A percentile compares a stretch with the other conserved stretches of the same genome.
Evolutionary conservation across 2,797 vertebrate genomes (phyloP).

Genomic region (Liasis olivaceus): DNA sequence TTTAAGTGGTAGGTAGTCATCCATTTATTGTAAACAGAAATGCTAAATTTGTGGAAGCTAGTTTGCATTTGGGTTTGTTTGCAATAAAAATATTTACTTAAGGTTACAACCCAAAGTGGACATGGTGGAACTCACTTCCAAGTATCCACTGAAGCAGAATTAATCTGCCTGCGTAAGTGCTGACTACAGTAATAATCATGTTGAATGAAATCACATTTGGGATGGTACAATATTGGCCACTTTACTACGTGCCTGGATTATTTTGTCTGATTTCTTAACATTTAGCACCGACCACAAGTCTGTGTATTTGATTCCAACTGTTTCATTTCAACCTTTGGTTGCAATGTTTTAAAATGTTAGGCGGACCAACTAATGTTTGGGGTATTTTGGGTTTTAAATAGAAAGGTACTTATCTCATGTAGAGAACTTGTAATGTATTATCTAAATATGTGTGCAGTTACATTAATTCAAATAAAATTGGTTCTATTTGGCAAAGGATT

Average conservation of each 20-base stretch:
- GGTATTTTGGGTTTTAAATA: neutral
- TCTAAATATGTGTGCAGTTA: neutral
- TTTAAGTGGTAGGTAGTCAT: neutral
- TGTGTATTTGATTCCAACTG: neutral
- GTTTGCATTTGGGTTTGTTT: neutral
- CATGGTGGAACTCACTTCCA: neutral
- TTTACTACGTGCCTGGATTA: neutral
- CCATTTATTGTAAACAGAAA: conserved; percentile 30
- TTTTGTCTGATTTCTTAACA: neutral
- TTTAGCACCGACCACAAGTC: neutral
- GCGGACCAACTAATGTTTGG: neutral
- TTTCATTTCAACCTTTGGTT: neutral
- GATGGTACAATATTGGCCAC: neutral
- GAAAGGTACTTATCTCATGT: neutral
- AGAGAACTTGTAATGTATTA: neutral
- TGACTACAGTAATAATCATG: neutral
- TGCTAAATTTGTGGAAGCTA: neutral
- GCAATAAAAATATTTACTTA: conserved; percentile 36
- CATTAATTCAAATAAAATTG: neutral
- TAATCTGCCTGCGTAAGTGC: neutral
- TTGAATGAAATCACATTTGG: neutral
- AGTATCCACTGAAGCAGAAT: neutral
- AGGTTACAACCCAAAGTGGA: neutral
- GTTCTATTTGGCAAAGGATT: neutral
- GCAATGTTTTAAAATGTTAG: neutral